Percentiles rank a stretch among this genome's conserved stretches.
Conservation (phyloP, 2,113 vertebrate species). For the Ailurus styani region DNA sequence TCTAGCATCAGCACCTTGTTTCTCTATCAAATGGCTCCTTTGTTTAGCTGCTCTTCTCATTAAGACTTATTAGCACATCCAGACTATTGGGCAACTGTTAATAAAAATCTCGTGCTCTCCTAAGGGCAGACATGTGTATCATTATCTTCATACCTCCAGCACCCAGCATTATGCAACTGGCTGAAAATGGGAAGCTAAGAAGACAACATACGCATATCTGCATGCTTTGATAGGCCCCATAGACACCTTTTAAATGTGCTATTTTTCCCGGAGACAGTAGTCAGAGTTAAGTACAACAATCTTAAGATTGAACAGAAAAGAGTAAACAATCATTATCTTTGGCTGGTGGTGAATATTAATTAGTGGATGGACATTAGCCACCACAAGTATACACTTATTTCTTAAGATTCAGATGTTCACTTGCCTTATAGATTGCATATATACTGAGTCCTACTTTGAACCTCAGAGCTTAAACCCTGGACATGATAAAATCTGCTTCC, state of each 20-base stretch:
- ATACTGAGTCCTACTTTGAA: slow-evolving; percentile 3
- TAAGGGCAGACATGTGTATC: not conserved
- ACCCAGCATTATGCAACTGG: not conserved
- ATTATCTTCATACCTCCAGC: not conserved
- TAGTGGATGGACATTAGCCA: not conserved
- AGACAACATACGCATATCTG: not conserved
- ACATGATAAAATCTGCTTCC: not conserved
- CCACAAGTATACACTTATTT: not conserved
- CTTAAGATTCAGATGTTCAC: not conserved
- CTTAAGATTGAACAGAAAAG: slow-evolving; percentile 19
- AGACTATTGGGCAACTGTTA: not conserved
- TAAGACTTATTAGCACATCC: not conserved
- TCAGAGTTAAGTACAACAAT: not conserved
- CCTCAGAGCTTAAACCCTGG: not conserved
- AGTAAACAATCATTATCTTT: not conserved
- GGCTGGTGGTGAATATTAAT: not conserved
- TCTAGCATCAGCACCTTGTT: not conserved
- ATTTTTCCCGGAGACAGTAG: not conserved
- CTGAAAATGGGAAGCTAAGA: not conserved
- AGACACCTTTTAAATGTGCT: not conserved
- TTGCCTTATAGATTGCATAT: not conserved
- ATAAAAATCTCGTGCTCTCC: not conserved
- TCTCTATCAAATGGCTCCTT: not conserved
- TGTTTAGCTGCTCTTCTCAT: not conserved
- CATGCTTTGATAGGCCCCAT: not conserved